These are phyloP conservation scores for Agrilus cyanescens DNA, from an alignment of 2,888 invertebrate genomes.

Conservation along the genomic window DNA sequence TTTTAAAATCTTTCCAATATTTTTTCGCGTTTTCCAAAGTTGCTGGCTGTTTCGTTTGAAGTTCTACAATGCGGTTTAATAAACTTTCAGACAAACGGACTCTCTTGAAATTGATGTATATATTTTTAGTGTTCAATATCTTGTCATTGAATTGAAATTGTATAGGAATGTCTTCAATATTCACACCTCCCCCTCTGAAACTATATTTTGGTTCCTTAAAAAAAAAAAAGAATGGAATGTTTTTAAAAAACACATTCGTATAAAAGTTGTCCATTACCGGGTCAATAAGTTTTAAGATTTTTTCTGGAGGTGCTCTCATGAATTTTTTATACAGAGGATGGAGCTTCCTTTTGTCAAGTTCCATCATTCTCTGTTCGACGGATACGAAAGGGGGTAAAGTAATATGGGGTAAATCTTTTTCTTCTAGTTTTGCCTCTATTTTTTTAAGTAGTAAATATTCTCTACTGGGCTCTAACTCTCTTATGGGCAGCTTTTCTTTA, in stretches of 20 bases:
- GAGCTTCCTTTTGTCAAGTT: slow-evolving; percentile 23
- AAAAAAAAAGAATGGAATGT: slow-evolving; percentile 26
- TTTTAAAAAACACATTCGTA: slow-evolving; percentile 23
- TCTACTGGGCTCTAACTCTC: slow-evolving; percentile 5
- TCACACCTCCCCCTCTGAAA: slow-evolving; percentile 23
- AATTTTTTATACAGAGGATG: slow-evolving; percentile 28
- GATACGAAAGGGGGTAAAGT: slow-evolving; percentile 25
- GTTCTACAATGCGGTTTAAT: slow-evolving; percentile 23
- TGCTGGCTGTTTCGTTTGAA: slow-evolving; percentile 19
- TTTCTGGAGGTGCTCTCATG: neutral
- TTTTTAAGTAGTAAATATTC: slow-evolving; percentile 23
- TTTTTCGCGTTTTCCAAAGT: slow-evolving; percentile 9
- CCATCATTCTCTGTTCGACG: slow-evolving; percentile 25
- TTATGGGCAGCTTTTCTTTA: slow-evolving; percentile 18
- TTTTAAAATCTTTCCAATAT: neutral
- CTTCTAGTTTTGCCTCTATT: slow-evolving; percentile 24
- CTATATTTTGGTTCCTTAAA: slow-evolving; percentile 29
- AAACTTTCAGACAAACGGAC: slow-evolving; percentile 26
- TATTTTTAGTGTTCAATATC: slow-evolving; percentile 27
- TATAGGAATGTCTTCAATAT: slow-evolving; percentile 23
- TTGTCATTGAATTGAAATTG: slow-evolving; percentile 25
- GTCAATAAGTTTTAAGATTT: no score
- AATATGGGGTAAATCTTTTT: slow-evolving; percentile 23
- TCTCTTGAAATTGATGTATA: slow-evolving; percentile 26
- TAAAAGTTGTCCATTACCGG: slow-evolving; percentile 10